These are phyloP conservation scores for Morpho helenor DNA, from an alignment of 2,888 invertebrate species.

Conservation along the genomic window DNA sequence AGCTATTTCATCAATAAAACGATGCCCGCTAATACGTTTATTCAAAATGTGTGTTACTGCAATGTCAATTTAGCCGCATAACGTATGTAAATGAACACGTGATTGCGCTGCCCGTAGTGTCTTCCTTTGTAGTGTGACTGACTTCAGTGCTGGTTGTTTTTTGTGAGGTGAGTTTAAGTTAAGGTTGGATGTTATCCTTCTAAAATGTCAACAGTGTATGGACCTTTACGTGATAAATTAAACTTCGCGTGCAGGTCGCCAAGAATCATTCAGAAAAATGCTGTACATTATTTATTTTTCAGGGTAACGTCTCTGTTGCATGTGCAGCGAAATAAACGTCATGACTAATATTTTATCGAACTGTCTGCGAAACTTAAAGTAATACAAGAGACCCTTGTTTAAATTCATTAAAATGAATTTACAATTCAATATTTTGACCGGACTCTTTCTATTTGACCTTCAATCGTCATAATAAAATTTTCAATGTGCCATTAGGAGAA, in stretches of 20 bases:
- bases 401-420: too few species aligned
- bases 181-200: constrained; percentile 65
- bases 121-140: constrained; percentile 58
- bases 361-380: not conserved
- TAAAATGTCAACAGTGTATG: constrained; percentile 39
- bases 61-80: constrained; percentile 58
- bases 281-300: constrained; percentile 31
- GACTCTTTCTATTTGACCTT: too few species aligned
- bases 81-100: constrained; percentile 40
- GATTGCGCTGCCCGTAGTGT: constrained; percentile 52
- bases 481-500: too few species aligned
- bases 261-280: constrained; percentile 53
- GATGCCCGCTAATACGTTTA: constrained; percentile 41
- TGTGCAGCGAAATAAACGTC: constrained; percentile 9
- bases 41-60: constrained; percentile 42
- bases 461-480: too few species aligned
- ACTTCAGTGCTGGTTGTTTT: constrained; percentile 57
- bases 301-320: constrained; percentile 12
- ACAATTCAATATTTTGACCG: too few species aligned
- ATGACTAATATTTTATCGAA: not conserved
- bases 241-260: constrained; percentile 47
- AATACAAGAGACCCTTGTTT: too few species aligned
- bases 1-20: constrained; percentile 63
- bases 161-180: constrained; percentile 64
- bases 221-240: constrained; percentile 39